phyloP scores from a whole-genome alignment of 2,113 vertebrate species.

The Mionectes macconnelli region DNA sequence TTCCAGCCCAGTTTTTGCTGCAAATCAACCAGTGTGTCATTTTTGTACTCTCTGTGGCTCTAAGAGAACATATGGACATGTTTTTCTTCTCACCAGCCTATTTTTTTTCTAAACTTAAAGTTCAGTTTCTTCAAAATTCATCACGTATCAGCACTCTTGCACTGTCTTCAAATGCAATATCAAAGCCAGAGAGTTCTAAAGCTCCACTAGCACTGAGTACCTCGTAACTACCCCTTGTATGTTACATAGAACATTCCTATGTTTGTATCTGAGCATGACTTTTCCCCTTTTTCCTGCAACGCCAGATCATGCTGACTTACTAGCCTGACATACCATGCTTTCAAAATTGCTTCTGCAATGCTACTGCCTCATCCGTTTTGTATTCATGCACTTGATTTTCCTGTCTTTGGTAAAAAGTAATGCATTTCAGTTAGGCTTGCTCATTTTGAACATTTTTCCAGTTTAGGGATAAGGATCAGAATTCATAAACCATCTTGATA shows the following conservation, averaged over 20 bases:
- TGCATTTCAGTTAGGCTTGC: background rate
- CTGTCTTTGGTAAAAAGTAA: background rate
- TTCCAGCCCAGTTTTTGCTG: background rate
- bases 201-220: background rate
- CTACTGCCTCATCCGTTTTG: background rate
- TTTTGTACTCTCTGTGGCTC: background rate
- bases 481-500: background rate
- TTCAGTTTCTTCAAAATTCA: background rate
- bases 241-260: background rate
- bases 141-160: background rate
- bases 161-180: background rate
- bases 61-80: background rate
- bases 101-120: background rate
- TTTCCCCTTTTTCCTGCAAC: background rate
- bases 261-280: background rate
- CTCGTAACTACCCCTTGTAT: accelerated
- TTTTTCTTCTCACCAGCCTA: background rate
- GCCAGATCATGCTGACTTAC: background rate
- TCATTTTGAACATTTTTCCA: background rate
- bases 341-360: background rate
- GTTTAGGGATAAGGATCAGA: background rate
- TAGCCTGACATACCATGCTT: background rate
- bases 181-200: background rate
- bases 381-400: background rate
- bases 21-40: background rate